phyloP scores from a whole-genome alignment of 1,140 invertebrate species.

The Drosophila tani region DNA sequence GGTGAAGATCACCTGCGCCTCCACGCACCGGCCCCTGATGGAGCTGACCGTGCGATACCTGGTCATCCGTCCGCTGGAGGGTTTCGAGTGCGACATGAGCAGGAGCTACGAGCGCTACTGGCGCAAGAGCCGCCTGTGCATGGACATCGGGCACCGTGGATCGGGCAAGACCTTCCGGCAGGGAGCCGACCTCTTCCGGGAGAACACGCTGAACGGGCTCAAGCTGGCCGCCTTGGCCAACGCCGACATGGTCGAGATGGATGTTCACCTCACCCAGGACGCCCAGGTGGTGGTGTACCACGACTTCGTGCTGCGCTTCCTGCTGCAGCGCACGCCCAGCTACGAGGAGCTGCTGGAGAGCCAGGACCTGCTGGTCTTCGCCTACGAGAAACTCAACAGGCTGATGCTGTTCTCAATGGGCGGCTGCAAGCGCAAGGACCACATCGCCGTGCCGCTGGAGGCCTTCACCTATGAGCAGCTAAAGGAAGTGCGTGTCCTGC shows the following conservation, averaged over 20 bases:
- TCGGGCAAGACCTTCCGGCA: conserved; percentile 46
- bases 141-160: conserved; percentile 65
- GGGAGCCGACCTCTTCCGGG: conserved; percentile 32
- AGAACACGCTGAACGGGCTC: conserved; percentile 66
- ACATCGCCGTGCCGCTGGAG: conserved; percentile 46
- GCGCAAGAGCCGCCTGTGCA: conserved; percentile 6
- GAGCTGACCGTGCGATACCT: conserved; percentile 54
- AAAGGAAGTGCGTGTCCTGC: conserved; percentile 11
- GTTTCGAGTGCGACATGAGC: conserved; percentile 26
- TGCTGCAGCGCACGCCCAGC: conserved; percentile 4
- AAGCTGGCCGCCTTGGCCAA: conserved; percentile 17
- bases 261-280: conserved; percentile 71
- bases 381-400: conserved; percentile 43
- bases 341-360: conserved; percentile 15
- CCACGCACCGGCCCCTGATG: conserved; percentile 67
- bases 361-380: conserved; percentile 45
- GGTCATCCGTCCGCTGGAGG: conserved; percentile 40
- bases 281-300: conserved; percentile 67
- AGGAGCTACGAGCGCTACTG: conserved; percentile 46
- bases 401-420: conserved; percentile 47
- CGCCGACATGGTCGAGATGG: conserved; percentile 74
- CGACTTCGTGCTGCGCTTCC: conserved; percentile 53
- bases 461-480: conserved; percentile 54
- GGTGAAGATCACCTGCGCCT: conserved; percentile 58
- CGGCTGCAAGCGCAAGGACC: conserved; percentile 19